These are phyloP conservation scores for Betta splendens DNA, from an alignment of 2,797 vertebrate genomes.

Conservation along the genomic window DNA sequence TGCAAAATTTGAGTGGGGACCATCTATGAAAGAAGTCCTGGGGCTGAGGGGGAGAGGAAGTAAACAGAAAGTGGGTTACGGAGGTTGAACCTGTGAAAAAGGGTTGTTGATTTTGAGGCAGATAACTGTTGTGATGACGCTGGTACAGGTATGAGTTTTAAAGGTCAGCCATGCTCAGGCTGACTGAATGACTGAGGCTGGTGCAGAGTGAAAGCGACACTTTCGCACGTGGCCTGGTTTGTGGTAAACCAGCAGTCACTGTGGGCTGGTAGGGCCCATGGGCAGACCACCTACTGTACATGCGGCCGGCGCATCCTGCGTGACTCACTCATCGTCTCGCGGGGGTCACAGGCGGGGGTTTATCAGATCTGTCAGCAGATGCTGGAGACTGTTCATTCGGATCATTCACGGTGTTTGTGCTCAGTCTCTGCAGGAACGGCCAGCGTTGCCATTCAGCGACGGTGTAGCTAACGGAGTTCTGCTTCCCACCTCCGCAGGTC, in stretches of 20 bases:
- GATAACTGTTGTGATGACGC: background rate
- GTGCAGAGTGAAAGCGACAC: background rate
- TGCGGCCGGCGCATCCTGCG: too few species aligned
- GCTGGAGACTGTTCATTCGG: too few species aligned
- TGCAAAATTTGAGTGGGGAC: background rate
- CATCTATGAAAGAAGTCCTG: background rate
- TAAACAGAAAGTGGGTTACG: background rate
- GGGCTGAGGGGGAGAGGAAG: background rate
- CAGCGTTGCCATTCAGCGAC: background rate
- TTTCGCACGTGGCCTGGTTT: background rate
- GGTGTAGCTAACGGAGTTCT: background rate
- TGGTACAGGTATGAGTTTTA: background rate
- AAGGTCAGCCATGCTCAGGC: background rate
- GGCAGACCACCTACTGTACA: too few species aligned
- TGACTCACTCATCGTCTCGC: too few species aligned
- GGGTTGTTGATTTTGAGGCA: constrained; percentile 5
- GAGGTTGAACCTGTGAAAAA: too few species aligned
- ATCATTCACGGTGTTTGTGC: too few species aligned
- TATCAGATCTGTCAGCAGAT: too few species aligned
- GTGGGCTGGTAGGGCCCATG: background rate
- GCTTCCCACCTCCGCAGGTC: constrained; percentile 73
- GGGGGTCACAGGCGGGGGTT: too few species aligned
- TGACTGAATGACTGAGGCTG: background rate
- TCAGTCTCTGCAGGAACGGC: too few species aligned
- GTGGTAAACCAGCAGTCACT: background rate